Conservation (phyloP, 2,888 invertebrate species). For the Tetanocera ferruginea region DNA sequence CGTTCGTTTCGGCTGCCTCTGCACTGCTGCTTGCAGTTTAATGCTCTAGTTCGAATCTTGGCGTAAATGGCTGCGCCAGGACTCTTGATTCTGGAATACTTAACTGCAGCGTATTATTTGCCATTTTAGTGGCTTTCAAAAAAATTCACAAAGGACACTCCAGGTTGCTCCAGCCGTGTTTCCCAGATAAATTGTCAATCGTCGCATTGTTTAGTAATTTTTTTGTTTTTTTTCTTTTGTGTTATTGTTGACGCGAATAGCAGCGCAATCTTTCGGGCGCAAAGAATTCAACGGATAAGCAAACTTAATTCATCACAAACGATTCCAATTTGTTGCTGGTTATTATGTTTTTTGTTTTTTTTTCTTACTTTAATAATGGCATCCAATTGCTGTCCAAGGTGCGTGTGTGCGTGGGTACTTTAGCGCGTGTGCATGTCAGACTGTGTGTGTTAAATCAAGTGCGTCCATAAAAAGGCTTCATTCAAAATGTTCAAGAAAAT, state of each 20-base stretch:
- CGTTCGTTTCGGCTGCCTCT: constrained; percentile 26
- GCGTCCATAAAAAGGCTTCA: not conserved
- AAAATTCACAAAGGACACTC: constrained; percentile 45
- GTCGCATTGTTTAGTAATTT: not conserved
- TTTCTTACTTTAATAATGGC: no score
- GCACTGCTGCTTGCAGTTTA: constrained; percentile 50
- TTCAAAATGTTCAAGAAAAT: constrained; percentile 4
- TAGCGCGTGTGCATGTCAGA: constrained; percentile 29
- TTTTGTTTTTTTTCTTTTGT: constrained; percentile 3
- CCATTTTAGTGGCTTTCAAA: constrained; percentile 44
- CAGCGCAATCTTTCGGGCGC: no score
- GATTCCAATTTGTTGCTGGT: no score
- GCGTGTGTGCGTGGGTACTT: constrained; percentile 21
- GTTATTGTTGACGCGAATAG: not conserved
- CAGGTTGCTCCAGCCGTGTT: not conserved
- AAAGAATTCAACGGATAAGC: not conserved
- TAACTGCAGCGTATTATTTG: constrained; percentile 41
- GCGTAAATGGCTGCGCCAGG: constrained; percentile 55
- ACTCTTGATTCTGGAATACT: constrained; percentile 47
- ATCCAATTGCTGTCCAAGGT: constrained; percentile 21
- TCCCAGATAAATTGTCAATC: not conserved
- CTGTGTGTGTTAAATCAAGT: not conserved
- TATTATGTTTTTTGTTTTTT: no score
- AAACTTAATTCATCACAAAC: not conserved
- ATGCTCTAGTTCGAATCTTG: constrained; percentile 56